phyloP scores from a whole-genome alignment of 2,888 invertebrate genomes.

The Folsomia candida region DNA sequence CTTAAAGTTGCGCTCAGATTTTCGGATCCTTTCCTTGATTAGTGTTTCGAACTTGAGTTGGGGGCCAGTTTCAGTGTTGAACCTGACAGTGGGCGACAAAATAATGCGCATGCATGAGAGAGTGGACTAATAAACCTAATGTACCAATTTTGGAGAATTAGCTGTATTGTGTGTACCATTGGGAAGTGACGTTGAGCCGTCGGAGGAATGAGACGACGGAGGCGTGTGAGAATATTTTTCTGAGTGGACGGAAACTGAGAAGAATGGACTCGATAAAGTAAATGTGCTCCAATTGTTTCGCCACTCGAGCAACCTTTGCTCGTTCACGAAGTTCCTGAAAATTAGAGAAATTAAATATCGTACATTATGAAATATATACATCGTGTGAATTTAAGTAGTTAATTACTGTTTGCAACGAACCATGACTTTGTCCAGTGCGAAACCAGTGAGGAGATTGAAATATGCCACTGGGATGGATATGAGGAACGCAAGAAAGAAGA shows the following conservation, averaged over 20 bases:
- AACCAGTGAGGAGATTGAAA: constrained; percentile 33
- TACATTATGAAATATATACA: background rate
- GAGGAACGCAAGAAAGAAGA: constrained; percentile 32
- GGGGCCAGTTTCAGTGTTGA: background rate
- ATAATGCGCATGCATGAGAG: no score
- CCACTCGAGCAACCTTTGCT: constrained; percentile 29
- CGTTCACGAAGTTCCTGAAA: constrained; percentile 30
- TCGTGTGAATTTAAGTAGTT: background rate
- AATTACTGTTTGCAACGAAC: constrained; percentile 12
- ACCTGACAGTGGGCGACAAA: no score
- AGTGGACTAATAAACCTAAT: no score
- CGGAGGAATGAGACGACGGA: constrained; percentile 18
- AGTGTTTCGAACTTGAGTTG: constrained; percentile 28
- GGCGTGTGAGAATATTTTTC: constrained; percentile 17
- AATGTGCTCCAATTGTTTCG: constrained; percentile 34
- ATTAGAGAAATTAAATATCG: background rate
- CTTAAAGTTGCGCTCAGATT: constrained; percentile 22
- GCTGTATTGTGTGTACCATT: background rate
- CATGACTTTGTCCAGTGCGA: constrained; percentile 36
- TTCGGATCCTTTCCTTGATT: constrained; percentile 24
- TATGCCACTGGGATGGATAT: constrained; percentile 33
- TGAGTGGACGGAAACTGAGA: constrained; percentile 19
- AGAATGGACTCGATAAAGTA: constrained; percentile 27
- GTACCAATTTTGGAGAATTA: background rate
- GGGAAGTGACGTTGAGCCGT: constrained; percentile 27